Conservation (phyloP, 2,113 vertebrate species). For the Lamprotornis superbus region DNA sequence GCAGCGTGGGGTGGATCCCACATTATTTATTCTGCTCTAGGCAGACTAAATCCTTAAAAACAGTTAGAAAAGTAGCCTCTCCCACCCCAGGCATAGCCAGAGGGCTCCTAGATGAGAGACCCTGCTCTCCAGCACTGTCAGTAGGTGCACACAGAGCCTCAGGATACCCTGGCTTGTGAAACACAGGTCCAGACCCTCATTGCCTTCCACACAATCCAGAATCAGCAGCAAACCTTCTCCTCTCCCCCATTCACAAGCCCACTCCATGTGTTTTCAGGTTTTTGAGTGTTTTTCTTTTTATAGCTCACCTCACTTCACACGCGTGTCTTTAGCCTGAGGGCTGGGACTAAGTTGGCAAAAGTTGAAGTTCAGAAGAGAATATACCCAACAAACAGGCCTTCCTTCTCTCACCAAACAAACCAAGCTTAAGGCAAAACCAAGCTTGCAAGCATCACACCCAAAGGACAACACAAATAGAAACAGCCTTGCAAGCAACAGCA, state of each 20-base stretch:
- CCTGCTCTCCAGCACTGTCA: neutral
- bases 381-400: constrained; percentile 18
- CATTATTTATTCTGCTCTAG: neutral
- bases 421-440: constrained; percentile 21
- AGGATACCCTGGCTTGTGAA: neutral
- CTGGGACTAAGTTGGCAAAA: neutral
- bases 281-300: neutral
- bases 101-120: neutral
- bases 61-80: neutral
- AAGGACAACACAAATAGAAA: constrained; percentile 53
- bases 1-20: neutral
- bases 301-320: constrained; percentile 34
- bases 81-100: neutral
- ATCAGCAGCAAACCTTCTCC: neutral
- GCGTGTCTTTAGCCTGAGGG: neutral
- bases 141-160: neutral
- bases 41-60: neutral
- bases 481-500: constrained; percentile 20
- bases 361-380: neutral
- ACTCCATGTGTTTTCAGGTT: neutral
- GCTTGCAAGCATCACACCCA: constrained; percentile 28
- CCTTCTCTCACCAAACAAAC: constrained; percentile 32
- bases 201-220: neutral
- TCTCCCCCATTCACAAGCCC: neutral
- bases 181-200: neutral